Conservation (phyloP, 2,113 vertebrate species). For the Martes martes region DNA sequence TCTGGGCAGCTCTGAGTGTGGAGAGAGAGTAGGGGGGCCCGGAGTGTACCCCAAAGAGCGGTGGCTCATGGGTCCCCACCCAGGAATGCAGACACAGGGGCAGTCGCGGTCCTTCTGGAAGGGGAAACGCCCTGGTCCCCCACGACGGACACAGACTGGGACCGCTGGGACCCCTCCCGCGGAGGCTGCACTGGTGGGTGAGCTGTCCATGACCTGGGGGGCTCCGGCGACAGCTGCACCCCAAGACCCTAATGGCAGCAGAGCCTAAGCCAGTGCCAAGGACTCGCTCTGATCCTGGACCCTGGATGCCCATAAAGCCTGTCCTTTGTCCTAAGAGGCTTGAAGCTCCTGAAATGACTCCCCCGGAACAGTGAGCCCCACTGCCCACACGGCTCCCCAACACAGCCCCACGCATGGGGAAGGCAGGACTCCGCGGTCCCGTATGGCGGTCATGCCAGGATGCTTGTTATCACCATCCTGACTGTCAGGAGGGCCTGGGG, state of each 20-base stretch:
- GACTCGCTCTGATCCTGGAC: neutral
- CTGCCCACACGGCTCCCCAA: neutral
- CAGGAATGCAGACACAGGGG: neutral
- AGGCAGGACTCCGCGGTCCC: neutral
- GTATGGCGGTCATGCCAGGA: fast-evolving
- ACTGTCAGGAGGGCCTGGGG: fast-evolving
- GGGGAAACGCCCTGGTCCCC: neutral
- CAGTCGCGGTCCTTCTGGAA: fast-evolving
- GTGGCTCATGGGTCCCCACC: neutral
- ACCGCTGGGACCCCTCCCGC: fast-evolving
- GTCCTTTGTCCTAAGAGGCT: neutral
- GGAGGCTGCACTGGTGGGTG: neutral
- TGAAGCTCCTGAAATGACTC: neutral
- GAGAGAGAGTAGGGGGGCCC: neutral
- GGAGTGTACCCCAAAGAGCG: too few species aligned
- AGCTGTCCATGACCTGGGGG: neutral
- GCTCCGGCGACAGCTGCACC: neutral
- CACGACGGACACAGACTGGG: neutral
- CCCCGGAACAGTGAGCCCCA: fast-evolving
- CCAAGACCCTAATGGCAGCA: neutral
- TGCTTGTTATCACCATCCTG: fast-evolving
- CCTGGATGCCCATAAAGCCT: neutral
- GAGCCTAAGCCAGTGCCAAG: neutral
- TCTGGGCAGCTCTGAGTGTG: neutral
- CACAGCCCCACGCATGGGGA: fast-evolving